These are phyloP conservation scores for Nautilus pompilius DNA, from an alignment of 1,140 invertebrate species.

Conservation along the genomic window DNA sequence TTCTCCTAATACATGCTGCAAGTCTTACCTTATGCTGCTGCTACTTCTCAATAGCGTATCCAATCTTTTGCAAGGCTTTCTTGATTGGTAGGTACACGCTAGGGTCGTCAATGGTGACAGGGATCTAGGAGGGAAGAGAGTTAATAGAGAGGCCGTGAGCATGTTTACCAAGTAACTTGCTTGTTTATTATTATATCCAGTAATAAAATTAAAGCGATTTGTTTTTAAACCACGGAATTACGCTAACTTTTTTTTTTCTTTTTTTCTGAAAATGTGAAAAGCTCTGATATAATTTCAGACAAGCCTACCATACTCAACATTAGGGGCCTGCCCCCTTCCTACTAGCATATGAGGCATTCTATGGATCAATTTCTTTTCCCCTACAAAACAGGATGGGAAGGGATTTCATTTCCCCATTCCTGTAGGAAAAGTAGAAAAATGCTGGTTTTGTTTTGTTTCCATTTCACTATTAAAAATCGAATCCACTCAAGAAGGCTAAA, in stretches of 20 bases:
- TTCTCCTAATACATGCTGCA: too few species aligned
- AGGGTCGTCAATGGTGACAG: slow-evolving; percentile 84
- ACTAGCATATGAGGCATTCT: too few species aligned
- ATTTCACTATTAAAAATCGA: too few species aligned
- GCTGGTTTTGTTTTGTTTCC: too few species aligned
- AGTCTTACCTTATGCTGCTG: too few species aligned
- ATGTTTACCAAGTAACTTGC: not conserved
- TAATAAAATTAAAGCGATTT: not conserved
- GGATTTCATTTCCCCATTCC: too few species aligned
- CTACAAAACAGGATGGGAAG: too few species aligned
- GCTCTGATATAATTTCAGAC: not conserved
- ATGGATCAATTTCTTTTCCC: too few species aligned
- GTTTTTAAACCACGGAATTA: not conserved
- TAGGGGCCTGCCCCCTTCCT: too few species aligned
- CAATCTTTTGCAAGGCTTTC: slow-evolving; percentile 59
- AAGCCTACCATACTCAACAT: not conserved
- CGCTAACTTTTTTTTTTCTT: not conserved
- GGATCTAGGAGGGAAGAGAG: slow-evolving; percentile 61
- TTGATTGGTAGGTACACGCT: slow-evolving; percentile 76
- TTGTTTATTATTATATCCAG: not conserved
- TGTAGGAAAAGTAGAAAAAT: too few species aligned
- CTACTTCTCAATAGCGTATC: slow-evolving; percentile 12
- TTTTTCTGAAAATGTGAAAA: not conserved
- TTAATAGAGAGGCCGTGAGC: not conserved
- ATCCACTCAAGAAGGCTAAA: too few species aligned